Conservation (phyloP, 2,797 vertebrate species). For the Poeciliopsis gracilis region DNA sequence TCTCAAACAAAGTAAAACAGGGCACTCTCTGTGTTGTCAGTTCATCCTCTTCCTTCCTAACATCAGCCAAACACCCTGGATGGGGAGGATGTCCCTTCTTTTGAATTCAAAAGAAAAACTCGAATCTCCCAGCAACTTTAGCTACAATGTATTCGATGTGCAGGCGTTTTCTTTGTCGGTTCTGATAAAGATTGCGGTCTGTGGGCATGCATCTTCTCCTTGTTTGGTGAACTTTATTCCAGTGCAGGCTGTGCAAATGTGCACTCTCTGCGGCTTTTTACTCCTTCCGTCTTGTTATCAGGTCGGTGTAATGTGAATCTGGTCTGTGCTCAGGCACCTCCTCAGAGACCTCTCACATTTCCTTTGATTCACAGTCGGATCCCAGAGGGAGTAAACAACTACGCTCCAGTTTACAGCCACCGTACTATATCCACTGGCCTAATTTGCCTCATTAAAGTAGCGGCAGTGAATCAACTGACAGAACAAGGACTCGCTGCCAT, state of each 20-base stretch:
- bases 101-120: neutral
- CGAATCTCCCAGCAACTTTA: neutral
- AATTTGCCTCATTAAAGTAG: constrained; percentile 53
- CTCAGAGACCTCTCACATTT: constrained; percentile 70
- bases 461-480: constrained; percentile 47
- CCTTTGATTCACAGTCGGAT: constrained; percentile 65
- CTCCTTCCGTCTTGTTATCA: constrained; percentile 56
- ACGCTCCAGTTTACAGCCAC: constrained; percentile 39
- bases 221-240: constrained; percentile 42
- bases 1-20: constrained; percentile 59
- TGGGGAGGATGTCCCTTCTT: constrained; percentile 5
- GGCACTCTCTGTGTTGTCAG: constrained; percentile 60
- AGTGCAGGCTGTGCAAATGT: constrained; percentile 10
- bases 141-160: neutral
- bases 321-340: constrained; percentile 55
- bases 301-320: constrained; percentile 65
- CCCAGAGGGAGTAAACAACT: constrained; percentile 62
- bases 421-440: constrained; percentile 37
- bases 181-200: neutral
- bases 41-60: constrained; percentile 66
- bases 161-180: neutral
- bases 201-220: neutral
- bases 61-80: constrained; percentile 34
- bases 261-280: constrained; percentile 36
- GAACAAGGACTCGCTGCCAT: constrained; percentile 41